phyloP scores from a whole-genome alignment of 35 echinoderm and acorn worm species.

The Stichopus chloronotus region DNA sequence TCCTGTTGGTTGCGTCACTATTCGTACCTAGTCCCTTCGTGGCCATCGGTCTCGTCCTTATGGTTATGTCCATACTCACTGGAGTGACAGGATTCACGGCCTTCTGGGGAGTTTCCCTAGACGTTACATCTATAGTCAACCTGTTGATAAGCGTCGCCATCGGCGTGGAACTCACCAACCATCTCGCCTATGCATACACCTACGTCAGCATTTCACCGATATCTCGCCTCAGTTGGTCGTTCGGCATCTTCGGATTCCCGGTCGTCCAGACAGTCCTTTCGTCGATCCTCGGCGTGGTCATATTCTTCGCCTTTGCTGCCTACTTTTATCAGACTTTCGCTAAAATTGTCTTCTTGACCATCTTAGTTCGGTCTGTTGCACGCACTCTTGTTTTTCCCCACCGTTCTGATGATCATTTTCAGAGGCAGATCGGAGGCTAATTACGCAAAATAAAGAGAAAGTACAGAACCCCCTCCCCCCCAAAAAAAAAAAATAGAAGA shows the following conservation, averaged over 20 bases:
- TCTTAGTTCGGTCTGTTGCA: conserved; percentile 7
- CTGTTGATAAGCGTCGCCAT: neutral
- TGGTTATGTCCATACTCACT: neutral
- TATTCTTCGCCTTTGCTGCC: neutral
- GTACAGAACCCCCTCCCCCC: no score
- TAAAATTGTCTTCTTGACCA: neutral
- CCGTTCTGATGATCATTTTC: neutral
- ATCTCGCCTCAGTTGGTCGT: conserved; percentile 12
- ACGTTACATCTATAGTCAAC: neutral
- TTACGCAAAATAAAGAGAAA: neutral
- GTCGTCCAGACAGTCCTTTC: neutral
- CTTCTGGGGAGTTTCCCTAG: conserved; percentile 34
- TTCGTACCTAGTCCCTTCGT: neutral
- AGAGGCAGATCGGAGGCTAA: neutral
- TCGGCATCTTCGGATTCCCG: neutral
- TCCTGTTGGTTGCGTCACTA: neutral
- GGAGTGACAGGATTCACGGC: neutral
- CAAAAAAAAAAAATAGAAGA: no score
- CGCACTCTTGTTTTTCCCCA: neutral
- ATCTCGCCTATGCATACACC: neutral
- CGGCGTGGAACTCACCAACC: neutral
- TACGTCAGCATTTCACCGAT: conserved; percentile 12
- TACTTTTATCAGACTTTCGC: conserved; percentile 15
- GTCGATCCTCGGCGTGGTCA: neutral
- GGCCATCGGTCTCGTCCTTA: neutral